A percentile compares a stretch with the other conserved stretches of the same genome.
Conservation (phyloP, 2,113 vertebrate genomes). For the Anser brachyrhynchus region DNA sequence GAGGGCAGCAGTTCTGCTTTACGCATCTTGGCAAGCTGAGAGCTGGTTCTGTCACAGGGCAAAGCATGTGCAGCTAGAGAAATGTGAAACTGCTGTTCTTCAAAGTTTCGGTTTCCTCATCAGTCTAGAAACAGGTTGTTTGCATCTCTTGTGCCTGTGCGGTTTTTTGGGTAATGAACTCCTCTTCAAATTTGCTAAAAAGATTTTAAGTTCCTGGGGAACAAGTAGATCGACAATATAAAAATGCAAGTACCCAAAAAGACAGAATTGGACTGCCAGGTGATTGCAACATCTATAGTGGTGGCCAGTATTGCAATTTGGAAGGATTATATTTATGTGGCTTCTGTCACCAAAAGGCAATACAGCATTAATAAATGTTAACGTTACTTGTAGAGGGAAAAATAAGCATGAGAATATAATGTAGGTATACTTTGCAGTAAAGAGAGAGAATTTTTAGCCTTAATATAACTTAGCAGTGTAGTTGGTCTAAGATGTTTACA, state of each 20-base stretch:
- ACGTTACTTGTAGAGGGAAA: neutral
- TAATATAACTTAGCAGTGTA: neutral
- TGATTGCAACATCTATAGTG: neutral
- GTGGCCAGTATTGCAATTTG: neutral
- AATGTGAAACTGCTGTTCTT: neutral
- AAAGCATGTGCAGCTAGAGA: neutral
- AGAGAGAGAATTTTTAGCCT: neutral
- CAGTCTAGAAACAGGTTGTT: neutral
- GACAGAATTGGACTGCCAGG: neutral
- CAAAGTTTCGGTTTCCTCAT: neutral
- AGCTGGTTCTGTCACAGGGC: neutral
- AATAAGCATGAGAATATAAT: neutral
- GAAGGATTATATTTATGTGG: neutral
- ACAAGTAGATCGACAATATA: neutral
- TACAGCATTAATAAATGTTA: neutral
- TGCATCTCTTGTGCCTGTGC: neutral
- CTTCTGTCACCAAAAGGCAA: neutral
- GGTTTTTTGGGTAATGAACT: neutral
- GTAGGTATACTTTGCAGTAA: neutral
- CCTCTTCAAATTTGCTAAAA: neutral
- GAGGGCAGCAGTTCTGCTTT: neutral
- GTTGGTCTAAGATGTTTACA: neutral
- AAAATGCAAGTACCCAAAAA: neutral
- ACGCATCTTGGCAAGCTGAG: fast-evolving
- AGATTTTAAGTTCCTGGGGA: neutral